Conservation (phyloP, 2,797 vertebrate genomes). For the Protonibea diacanthus region DNA sequence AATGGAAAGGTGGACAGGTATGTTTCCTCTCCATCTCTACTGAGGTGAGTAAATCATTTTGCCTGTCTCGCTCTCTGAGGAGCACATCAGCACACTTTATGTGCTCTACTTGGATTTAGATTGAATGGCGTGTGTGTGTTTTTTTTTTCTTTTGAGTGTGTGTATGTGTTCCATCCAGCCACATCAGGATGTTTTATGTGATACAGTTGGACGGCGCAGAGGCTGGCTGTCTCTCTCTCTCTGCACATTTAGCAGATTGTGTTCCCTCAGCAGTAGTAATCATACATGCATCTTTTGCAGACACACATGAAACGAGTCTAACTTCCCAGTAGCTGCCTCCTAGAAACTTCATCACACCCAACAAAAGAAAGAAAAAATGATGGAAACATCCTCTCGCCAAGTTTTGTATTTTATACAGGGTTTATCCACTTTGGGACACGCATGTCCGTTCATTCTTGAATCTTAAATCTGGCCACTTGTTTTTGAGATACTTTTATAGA, state of each 20-base stretch:
- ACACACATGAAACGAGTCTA: background rate
- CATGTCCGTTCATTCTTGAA: background rate
- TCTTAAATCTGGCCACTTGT: too few relatives aligned
- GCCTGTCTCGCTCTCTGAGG: conserved; percentile 29
- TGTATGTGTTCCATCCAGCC: conserved; percentile 23
- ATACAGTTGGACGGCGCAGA: conserved; percentile 36
- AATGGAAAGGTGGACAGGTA: conserved; percentile 1
- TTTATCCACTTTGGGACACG: background rate
- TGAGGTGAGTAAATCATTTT: conserved; percentile 27
- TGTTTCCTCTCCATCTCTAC: conserved; percentile 18
- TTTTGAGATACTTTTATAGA: background rate
- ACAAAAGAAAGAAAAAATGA: background rate
- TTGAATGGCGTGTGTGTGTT: conserved; percentile 9
- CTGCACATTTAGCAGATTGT: conserved; percentile 45
- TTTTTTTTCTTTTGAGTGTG: background rate
- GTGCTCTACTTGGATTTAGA: conserved; percentile 38
- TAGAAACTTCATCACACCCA: background rate
- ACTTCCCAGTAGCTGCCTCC: background rate
- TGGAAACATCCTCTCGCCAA: background rate
- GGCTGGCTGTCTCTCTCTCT: conserved; percentile 27
- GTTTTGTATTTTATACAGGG: background rate
- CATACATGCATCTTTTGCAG: conserved; percentile 8
- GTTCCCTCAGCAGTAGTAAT: conserved; percentile 26
- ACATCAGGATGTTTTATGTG: conserved; percentile 56
- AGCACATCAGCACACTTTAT: conserved; percentile 48